A percentile compares a stretch with the other conserved stretches of the same genome.
phyloP scores from a whole-genome alignment of 2,113 vertebrate species.

The Festucalex cinctus region DNA sequence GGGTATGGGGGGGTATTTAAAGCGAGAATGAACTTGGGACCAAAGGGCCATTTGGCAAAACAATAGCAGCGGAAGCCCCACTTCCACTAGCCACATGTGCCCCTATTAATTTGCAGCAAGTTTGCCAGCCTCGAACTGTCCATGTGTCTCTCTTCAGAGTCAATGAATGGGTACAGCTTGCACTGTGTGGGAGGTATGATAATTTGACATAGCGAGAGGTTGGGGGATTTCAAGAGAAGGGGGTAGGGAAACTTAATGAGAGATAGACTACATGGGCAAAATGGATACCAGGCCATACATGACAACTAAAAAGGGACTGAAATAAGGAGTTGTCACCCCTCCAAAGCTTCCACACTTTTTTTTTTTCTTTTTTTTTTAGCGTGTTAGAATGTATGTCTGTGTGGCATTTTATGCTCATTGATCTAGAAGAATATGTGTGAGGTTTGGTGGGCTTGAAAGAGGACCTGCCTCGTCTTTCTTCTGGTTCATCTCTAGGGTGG shows the following conservation, averaged over 20 bases:
- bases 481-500: not conserved
- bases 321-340: not conserved
- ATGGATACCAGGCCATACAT: conserved; percentile 2
- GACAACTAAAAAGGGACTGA: conserved; percentile 1
- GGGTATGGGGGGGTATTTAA: conserved; percentile 26
- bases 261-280: not conserved
- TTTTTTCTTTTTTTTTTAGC: not conserved
- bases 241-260: conserved; percentile 20
- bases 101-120: conserved; percentile 55
- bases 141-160: conserved; percentile 53
- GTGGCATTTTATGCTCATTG: not conserved
- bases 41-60: conserved; percentile 60
- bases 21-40: conserved; percentile 45
- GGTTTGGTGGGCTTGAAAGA: not conserved
- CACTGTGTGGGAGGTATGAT: conserved; percentile 51
- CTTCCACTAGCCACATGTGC: conserved; percentile 56
- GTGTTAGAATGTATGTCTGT: not conserved
- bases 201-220: conserved; percentile 43
- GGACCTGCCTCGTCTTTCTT: not conserved
- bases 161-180: conserved; percentile 63
- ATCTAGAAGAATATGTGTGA: not conserved
- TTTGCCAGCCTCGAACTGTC: conserved; percentile 54
- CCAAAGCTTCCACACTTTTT: not conserved
- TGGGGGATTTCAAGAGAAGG: conserved; percentile 28
- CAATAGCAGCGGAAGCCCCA: conserved; percentile 61